Evolutionary conservation across 2,797 vertebrate genomes (phyloP), one percentile per base, ranked within the genome.

Genomic region (Hirundo rustica): DNA sequence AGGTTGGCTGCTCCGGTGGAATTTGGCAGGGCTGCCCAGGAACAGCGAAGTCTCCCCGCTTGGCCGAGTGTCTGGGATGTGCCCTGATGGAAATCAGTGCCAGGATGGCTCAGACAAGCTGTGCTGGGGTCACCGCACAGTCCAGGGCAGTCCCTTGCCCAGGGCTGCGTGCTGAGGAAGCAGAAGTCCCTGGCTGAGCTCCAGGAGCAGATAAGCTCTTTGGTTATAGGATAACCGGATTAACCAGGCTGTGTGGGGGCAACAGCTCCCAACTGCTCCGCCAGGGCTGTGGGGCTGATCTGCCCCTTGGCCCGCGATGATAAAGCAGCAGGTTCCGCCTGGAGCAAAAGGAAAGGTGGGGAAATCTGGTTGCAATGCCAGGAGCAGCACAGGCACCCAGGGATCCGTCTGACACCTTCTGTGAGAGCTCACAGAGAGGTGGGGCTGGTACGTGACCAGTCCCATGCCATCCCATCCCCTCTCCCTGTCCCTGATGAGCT

Each of bases 151-250:
- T 58, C 53, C 79, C 79, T 44, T 42, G 93, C 88, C 92, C 19
- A 32, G 71, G 83, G 85, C 79, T 50, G 83, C 70, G 71, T 82
- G 92, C 95, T 90, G 88, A 92, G 90, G 88, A 79, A 88, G 94
- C 96, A 93, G 62, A 75, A 93, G 84, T 76, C 26, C 32, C 77
- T 93, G 94, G 94, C 88, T 40, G 74, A 2, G 0, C 83, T 94
- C 95, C 95, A 95, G 81, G 89, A 91, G 66, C 23, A 94, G 94
- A 89, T 92, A 87, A 96, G 60, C 74, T 82, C 48, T 87, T 85
- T 89, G 61, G 95, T 96, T 95, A 86, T 70, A 92, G 93, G 81
- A 66, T 95, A 94, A 95, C 96, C 71, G 65, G 90, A 88, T 95
- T 87, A 92, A 95, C 93, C 86, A 88, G 94, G 77, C 90, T 78